Percentiles rank a stretch among this genome's conserved stretches.
Conservation (phyloP, 2,113 vertebrate genomes). For the Scomber colias region DNA sequence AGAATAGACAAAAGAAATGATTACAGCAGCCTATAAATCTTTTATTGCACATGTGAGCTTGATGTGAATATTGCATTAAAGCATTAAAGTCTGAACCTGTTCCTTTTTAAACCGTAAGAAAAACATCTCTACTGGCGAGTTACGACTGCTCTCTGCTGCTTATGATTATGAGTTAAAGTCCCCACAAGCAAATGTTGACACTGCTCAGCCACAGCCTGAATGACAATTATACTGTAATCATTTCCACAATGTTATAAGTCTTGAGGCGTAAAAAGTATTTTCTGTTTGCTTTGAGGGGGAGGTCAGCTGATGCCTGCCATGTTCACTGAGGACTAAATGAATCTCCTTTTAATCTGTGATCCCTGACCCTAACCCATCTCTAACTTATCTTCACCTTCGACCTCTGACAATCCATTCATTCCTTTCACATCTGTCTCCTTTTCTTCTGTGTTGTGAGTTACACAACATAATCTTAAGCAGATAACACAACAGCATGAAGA, state of each 20-base stretch:
- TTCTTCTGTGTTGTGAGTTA: not conserved
- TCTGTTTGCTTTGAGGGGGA: constrained; percentile 5
- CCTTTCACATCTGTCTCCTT: constrained; percentile 3
- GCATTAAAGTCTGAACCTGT: too few relatives aligned
- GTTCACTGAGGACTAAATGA: constrained; percentile 37
- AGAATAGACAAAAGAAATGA: too few relatives aligned
- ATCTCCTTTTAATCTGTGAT: constrained; percentile 50
- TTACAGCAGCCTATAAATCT: too few relatives aligned
- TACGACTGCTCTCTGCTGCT: too few relatives aligned
- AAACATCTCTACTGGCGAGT: too few relatives aligned
- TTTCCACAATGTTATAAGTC: not conserved
- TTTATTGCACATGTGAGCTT: too few relatives aligned
- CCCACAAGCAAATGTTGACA: not conserved
- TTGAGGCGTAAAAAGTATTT: not conserved
- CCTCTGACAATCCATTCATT: constrained; percentile 6
- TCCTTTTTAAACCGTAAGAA: too few relatives aligned
- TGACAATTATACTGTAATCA: not conserved
- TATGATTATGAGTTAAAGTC: too few relatives aligned
- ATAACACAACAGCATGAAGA: not conserved
- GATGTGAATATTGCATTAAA: too few relatives aligned
- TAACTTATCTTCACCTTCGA: not conserved
- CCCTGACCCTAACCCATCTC: constrained; percentile 20
- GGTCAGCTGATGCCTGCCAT: not conserved
- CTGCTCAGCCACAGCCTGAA: not conserved
- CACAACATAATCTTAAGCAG: not conserved